A percentile compares a stretch with the other conserved stretches of the same genome.
Conservation (phyloP, 2,113 vertebrate genomes). For the Pterocles gutturalis region DNA sequence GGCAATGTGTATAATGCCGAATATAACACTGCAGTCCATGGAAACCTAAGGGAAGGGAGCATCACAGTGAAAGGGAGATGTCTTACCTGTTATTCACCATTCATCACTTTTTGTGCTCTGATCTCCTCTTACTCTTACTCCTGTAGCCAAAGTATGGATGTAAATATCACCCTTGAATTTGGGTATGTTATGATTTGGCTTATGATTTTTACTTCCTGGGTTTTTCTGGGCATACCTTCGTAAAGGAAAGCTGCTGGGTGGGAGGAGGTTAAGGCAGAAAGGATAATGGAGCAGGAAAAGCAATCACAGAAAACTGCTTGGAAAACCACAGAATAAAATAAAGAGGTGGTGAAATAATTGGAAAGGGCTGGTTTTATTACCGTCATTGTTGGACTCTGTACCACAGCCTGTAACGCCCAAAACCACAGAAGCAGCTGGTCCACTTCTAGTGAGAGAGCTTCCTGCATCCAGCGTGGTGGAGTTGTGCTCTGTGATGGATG, state of each 20-base stretch:
- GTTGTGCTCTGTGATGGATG: background rate
- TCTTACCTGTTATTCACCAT: background rate
- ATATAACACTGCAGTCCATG: background rate
- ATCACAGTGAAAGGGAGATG: background rate
- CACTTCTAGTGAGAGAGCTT: background rate
- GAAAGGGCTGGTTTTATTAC: slow-evolving; percentile 9
- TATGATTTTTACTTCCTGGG: background rate
- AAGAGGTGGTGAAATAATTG: slow-evolving; percentile 26
- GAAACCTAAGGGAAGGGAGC: background rate
- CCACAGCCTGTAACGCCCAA: background rate
- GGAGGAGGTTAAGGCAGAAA: background rate
- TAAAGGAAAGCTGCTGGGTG: background rate
- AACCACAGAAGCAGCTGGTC: background rate
- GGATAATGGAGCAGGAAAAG: background rate
- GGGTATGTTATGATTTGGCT: background rate
- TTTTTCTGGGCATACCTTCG: background rate
- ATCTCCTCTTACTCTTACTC: background rate
- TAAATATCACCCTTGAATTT: background rate
- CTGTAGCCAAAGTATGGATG: background rate
- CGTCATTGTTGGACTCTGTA: background rate
- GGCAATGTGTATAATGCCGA: background rate
- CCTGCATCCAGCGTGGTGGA: background rate
- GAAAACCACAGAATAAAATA: slow-evolving; percentile 31
- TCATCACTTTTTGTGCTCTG: background rate
- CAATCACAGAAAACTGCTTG: background rate